Evolutionary conservation across 2,888 invertebrate species (phyloP).

Genomic region (Drosophila neoperkinsi): DNA sequence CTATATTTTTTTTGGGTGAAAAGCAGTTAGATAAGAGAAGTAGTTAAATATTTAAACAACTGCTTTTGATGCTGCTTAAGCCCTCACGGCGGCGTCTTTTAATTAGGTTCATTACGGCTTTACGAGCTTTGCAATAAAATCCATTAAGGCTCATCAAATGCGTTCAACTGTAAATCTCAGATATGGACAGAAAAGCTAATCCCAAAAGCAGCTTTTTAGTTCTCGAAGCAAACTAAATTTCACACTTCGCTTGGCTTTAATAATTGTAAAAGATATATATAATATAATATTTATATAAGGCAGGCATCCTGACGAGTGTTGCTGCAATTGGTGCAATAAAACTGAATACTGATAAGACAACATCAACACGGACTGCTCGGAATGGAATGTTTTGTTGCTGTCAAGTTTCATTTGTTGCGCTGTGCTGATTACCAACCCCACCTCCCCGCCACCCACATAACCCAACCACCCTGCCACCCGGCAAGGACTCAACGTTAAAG

Average conservation of each 20-base stretch:
- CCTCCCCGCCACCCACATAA: constrained; percentile 11
- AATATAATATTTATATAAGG: background rate
- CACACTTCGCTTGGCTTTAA: constrained; percentile 10
- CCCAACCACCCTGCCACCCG: background rate
- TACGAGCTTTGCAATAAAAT: constrained; percentile 34
- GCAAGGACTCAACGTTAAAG: constrained; percentile 44
- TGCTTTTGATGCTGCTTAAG: constrained; percentile 32
- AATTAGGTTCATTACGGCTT: constrained; percentile 45
- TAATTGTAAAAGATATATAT: background rate
- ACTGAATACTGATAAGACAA: constrained; percentile 39
- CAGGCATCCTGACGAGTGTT: background rate
- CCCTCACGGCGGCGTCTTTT: constrained; percentile 21
- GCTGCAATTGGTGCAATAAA: constrained; percentile 56
- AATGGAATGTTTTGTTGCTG: constrained; percentile 49
- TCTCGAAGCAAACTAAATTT: constrained; percentile 32
- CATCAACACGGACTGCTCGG: constrained; percentile 24
- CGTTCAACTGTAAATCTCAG: constrained; percentile 56
- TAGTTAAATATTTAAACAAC: constrained; percentile 27
- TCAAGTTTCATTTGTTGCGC: constrained; percentile 67
- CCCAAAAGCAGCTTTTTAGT: constrained; percentile 18
- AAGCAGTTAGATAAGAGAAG: constrained; percentile 13
- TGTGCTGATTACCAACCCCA: constrained; percentile 42
- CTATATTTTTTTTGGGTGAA: background rate
- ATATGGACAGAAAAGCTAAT: constrained; percentile 42
- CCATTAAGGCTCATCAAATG: constrained; percentile 61